Evolutionary conservation across 1,140 invertebrate genomes (phyloP).

Genomic region (Reticulitermes speratus): DNA sequence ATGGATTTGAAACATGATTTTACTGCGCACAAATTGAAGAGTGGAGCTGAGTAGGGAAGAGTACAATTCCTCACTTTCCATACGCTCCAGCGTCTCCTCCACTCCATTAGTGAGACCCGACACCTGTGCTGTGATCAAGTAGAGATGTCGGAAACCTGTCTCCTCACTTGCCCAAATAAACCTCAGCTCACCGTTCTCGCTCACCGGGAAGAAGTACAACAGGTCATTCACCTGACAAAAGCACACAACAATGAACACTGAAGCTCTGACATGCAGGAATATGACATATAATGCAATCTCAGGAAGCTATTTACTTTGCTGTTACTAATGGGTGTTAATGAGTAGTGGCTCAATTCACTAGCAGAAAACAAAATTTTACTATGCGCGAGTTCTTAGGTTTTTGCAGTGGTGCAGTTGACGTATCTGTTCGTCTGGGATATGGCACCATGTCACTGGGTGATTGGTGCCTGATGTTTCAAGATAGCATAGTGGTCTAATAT

Average conservation of each 20-base stretch:
- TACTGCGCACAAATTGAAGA: constrained; percentile 34
- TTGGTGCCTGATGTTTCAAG: too few species aligned
- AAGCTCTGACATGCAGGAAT: too few species aligned
- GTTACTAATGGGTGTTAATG: background rate
- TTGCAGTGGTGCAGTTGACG: too few species aligned
- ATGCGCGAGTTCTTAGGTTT: too few species aligned
- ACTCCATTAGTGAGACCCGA: constrained; percentile 42
- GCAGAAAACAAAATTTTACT: too few species aligned
- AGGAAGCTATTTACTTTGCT: background rate
- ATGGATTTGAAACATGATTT: constrained; percentile 31
- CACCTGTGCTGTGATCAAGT: constrained; percentile 66
- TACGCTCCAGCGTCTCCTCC: constrained; percentile 51
- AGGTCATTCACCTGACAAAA: constrained; percentile 74
- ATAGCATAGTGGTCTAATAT: too few species aligned
- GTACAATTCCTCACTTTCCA: constrained; percentile 45
- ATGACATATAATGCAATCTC: too few species aligned
- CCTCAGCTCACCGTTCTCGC: constrained; percentile 55
- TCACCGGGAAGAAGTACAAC: constrained; percentile 66
- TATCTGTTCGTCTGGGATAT: too few species aligned
- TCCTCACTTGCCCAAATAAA: constrained; percentile 94
- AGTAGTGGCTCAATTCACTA: background rate
- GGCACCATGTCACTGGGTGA: too few species aligned
- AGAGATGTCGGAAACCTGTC: constrained; percentile 88
- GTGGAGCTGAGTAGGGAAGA: constrained; percentile 33
- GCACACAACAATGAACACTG: constrained; percentile 25